Conservation (phyloP, 2,888 invertebrate species). For the Acleris cristana region DNA sequence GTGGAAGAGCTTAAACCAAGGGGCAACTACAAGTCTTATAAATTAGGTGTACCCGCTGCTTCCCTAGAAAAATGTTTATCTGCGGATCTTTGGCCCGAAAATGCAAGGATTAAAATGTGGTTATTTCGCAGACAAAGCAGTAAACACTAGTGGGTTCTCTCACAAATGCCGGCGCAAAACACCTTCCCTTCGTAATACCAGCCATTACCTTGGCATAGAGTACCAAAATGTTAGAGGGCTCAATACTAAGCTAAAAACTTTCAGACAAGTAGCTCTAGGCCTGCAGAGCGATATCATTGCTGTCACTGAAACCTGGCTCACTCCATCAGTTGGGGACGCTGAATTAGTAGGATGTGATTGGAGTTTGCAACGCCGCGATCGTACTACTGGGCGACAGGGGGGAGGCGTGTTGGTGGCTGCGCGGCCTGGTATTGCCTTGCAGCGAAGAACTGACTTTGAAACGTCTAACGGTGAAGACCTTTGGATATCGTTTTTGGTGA, state of each 20-base stretch:
- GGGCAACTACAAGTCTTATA: no score
- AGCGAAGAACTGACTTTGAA: not conserved
- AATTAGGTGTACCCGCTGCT: no score
- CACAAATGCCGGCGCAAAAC: not conserved
- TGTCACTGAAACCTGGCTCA: not conserved
- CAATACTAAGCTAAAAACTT: not conserved
- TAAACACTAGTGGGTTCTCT: no score
- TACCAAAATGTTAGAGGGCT: constrained; percentile 19
- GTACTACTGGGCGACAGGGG: not conserved
- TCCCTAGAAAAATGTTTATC: no score
- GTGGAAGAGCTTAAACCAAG: no score
- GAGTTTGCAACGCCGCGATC: constrained; percentile 6
- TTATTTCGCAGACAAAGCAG: constrained; percentile 12
- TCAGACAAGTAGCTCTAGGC: not conserved
- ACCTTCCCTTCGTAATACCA: not conserved
- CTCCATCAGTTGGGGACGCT: not conserved
- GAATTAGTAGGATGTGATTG: not conserved
- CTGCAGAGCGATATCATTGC: constrained; percentile 1
- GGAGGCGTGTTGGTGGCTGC: constrained; percentile 14
- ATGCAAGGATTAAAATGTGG: constrained; percentile 40
- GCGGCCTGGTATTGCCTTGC: not conserved
- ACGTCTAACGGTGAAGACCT: constrained; percentile 6
- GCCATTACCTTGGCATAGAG: not conserved
- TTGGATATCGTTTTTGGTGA: not conserved
- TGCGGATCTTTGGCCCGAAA: constrained; percentile 38